Conservation (phyloP, 2,888 invertebrate species). For the Iphiclides podalirius region DNA sequence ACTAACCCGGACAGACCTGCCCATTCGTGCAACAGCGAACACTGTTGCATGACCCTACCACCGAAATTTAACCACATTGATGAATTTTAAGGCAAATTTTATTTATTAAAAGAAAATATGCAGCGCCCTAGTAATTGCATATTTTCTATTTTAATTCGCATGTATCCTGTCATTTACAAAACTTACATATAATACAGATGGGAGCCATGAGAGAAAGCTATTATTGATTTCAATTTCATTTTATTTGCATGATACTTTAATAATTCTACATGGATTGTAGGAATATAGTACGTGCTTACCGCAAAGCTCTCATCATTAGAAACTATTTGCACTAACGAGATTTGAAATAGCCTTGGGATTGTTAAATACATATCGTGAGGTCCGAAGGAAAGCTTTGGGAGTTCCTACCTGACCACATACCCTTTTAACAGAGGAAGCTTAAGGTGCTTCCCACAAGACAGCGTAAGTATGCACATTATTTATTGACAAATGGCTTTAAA, state of each 20-base stretch:
- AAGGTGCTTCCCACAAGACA: neutral
- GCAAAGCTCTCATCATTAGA: neutral
- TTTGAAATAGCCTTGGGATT: constrained; percentile 1
- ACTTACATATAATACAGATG: too few relatives aligned
- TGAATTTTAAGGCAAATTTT: too few relatives aligned
- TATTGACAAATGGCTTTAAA: neutral
- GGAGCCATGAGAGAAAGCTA: neutral
- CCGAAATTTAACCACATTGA: too few relatives aligned
- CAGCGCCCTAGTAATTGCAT: too few relatives aligned
- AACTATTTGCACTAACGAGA: neutral
- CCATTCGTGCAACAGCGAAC: too few relatives aligned
- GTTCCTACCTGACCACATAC: constrained; percentile 17
- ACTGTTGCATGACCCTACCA: too few relatives aligned
- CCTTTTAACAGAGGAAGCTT: constrained; percentile 19
- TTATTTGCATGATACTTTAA: too few relatives aligned
- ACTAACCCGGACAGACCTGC: too few relatives aligned
- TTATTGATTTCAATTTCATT: neutral
- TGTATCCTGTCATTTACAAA: too few relatives aligned
- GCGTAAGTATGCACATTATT: neutral
- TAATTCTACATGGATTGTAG: too few relatives aligned
- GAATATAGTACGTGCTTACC: neutral
- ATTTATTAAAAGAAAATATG: too few relatives aligned
- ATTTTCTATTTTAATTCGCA: too few relatives aligned
- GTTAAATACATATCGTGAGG: constrained; percentile 5
- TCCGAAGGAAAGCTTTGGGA: constrained; percentile 9